Conservation (phyloP, 2,888 invertebrate genomes). For the Maniola hyperantus region DNA sequence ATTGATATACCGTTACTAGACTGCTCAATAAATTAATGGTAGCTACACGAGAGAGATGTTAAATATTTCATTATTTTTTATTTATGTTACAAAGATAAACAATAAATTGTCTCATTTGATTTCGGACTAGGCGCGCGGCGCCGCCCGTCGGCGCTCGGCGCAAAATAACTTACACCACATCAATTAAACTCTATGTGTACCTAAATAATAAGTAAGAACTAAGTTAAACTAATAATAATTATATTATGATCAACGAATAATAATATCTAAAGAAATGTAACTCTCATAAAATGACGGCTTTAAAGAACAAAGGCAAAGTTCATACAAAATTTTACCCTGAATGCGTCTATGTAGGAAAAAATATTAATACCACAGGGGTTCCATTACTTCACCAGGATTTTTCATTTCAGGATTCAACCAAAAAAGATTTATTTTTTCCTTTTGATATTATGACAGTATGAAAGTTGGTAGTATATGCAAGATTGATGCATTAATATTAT, state of each 20-base stretch:
- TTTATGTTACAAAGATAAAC: slow-evolving; percentile 73
- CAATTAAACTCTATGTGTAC: slow-evolving; percentile 68
- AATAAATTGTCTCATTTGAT: slow-evolving; percentile 71
- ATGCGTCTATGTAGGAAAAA: too few species aligned
- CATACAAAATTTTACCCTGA: too few species aligned
- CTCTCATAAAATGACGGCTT: too few species aligned
- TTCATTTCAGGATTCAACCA: too few species aligned
- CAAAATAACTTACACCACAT: slow-evolving; percentile 80
- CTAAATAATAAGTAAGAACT: slow-evolving; percentile 69
- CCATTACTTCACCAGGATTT: too few species aligned
- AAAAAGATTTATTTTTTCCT: too few species aligned
- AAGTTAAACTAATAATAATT: slow-evolving; percentile 51
- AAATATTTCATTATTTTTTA: slow-evolving; percentile 54
- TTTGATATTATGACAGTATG: too few species aligned
- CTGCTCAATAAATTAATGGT: slow-evolving; percentile 78
- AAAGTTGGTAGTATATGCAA: too few species aligned
- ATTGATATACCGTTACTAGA: slow-evolving; percentile 56
- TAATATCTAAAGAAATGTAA: too few species aligned
- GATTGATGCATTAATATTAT: too few species aligned
- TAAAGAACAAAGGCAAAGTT: too few species aligned
- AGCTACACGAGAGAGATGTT: slow-evolving; percentile 74
- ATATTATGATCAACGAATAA: slow-evolving; percentile 53
- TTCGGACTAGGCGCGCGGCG: slow-evolving; percentile 78
- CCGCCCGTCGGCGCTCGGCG: slow-evolving; percentile 73
- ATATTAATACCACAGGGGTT: too few species aligned